phyloP scores from a whole-genome alignment of 1,140 invertebrate species.

The Drosophila sp. region DNA sequence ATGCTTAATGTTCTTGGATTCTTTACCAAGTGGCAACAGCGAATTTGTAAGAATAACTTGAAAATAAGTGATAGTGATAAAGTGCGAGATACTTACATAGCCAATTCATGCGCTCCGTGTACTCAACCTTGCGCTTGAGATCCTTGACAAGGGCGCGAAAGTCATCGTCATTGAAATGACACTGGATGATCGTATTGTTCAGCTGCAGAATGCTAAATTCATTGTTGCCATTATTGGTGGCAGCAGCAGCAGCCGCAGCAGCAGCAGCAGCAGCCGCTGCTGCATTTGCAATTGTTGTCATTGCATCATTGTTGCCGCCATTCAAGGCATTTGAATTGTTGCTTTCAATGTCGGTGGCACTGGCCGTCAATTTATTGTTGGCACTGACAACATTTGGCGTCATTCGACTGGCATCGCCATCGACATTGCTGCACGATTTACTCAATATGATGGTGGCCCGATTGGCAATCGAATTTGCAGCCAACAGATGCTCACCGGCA shows the following conservation, averaged over 20 bases:
- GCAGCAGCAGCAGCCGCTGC: conserved; percentile 29
- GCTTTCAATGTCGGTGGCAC: conserved; percentile 68
- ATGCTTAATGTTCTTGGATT: too few relatives aligned
- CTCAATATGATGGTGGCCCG: conserved; percentile 78
- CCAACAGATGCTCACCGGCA: conserved; percentile 75
- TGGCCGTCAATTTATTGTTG: conserved; percentile 61
- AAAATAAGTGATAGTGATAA: too few relatives aligned
- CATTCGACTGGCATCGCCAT: conserved; percentile 49
- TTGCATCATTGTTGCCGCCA: conserved; percentile 43
- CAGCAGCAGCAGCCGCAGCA: conserved; percentile 27
- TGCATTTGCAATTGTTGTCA: conserved; percentile 30
- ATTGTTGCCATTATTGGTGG: conserved; percentile 71
- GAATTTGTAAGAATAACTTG: too few relatives aligned
- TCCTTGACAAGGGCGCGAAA: conserved; percentile 81
- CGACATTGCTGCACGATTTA: conserved; percentile 83
- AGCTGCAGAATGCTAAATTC: conserved; percentile 82
- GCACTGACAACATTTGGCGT: conserved; percentile 14
- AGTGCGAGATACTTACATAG: conserved; percentile 84
- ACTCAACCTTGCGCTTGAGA: conserved; percentile 84
- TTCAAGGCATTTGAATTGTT: conserved; percentile 63
- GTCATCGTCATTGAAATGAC: conserved; percentile 83
- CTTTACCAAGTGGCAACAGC: too few relatives aligned
- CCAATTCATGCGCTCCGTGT: conserved; percentile 85
- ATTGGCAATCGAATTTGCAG: conserved; percentile 81
- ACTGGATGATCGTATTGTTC: conserved; percentile 83